These are phyloP conservation scores for Xylota segnis DNA, from an alignment of 2,888 invertebrate genomes.

Conservation along the genomic window DNA sequence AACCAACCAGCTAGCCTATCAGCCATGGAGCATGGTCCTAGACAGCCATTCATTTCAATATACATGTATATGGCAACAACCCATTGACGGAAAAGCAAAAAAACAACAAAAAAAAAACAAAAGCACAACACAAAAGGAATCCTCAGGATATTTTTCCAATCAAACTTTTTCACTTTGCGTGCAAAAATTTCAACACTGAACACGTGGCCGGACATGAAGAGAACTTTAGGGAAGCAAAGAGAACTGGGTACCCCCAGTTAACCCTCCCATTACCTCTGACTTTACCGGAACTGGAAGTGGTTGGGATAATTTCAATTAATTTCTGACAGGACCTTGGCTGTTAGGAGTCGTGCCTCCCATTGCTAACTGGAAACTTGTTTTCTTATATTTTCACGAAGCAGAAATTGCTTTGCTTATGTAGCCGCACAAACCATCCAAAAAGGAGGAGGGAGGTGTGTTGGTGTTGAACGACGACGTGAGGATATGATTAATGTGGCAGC, in stretches of 20 bases:
- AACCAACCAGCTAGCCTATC: neutral
- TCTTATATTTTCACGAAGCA: constrained; percentile 4
- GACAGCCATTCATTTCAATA: constrained; percentile 2
- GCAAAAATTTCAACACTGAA: constrained; percentile 32
- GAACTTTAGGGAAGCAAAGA: constrained; percentile 1
- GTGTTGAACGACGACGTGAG: constrained; percentile 20
- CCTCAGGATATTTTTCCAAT: constrained; percentile 66
- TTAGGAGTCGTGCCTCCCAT: constrained; percentile 25
- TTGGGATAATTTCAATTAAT: constrained; percentile 67
- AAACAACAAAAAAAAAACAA: no score
- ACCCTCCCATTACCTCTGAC: constrained; percentile 14
- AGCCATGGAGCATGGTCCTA: no score
- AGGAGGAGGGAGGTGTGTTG: no score
- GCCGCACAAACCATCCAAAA: neutral
- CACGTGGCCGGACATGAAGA: constrained; percentile 17
- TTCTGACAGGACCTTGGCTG: constrained; percentile 53
- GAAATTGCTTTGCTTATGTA: constrained; percentile 33
- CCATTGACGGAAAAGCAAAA: neutral
- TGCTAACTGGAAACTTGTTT: constrained; percentile 48
- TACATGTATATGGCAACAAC: neutral
- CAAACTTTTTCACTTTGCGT: constrained; percentile 61
- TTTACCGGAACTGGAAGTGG: constrained; percentile 39
- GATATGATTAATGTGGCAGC: constrained; percentile 61
- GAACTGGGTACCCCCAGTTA: constrained; percentile 13
- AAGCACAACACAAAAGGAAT: constrained; percentile 46